Base-by-base conservation (phyloP, 2,888 invertebrate genomes). In the Caenorhabditis parvicauda region DNA sequence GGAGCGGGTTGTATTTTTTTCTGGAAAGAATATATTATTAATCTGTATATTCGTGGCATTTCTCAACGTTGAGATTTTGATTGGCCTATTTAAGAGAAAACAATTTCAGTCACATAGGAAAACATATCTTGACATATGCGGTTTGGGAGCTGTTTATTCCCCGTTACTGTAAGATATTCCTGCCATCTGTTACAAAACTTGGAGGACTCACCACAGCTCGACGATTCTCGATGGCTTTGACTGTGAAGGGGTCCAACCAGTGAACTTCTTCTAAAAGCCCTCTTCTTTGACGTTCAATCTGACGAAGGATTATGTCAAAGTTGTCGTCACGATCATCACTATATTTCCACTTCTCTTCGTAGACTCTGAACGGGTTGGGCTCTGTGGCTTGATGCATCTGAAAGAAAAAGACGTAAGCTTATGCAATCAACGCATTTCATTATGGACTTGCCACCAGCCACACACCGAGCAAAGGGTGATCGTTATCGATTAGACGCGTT, bases 231-330 rank as follows among this genome's bases (percentile, higher is more conserved):
- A 96, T 90, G 84, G 95, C 92, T 47, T 92, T 86, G 83, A 96
- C 95, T 2, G 94, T 92, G 53, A 96, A 85, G 58, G 94, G 86
- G 83, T 98, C 96, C 64, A 98, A 84, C 96, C 96, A 98, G 83
- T 95, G 94, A 45, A 94, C 89, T 85, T 92, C 91, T 45, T 89
- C 89, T 84, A 98, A 89, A 79, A 93, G 91, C 12, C 95, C 95
- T 35, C 59, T 38, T 21, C 55, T 48, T 47, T 69, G 65, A 14
- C 62, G 45, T 24, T 52, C 53, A n/a, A 61, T 54, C 32, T 59
- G 55, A 27, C 59, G 62, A 52, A 62, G 52, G 1, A 59, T 21
- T n/a, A 52, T 7, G 12, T 59, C 65, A 42, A 65, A 47, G 22
- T 59, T 52, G 25, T 53, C 56, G 43, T 61, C 55, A 47, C 52